Percentiles rank a stretch among this genome's conserved stretches.
Conservation (phyloP, 2,113 vertebrate species). For the Neotoma lepida region DNA sequence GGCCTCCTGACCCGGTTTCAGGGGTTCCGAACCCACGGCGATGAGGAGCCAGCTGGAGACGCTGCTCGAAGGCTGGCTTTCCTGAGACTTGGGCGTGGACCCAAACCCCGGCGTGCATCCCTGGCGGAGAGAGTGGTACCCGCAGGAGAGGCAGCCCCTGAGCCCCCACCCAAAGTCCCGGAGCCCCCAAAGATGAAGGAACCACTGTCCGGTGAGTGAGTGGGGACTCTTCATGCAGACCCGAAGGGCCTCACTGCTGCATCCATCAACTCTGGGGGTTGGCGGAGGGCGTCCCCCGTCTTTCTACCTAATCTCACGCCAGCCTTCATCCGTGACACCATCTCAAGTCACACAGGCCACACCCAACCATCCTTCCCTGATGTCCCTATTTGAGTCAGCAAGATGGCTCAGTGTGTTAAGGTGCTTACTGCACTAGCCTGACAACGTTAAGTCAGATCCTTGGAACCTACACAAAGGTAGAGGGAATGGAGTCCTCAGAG, state of each 20-base stretch:
- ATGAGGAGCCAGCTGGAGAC: slow-evolving; percentile 79
- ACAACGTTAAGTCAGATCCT: background rate
- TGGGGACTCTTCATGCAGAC: background rate
- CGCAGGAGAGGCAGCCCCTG: slow-evolving; percentile 61
- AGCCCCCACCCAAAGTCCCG: slow-evolving; percentile 74
- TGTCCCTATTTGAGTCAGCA: background rate
- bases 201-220: slow-evolving; percentile 89
- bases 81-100: slow-evolving; percentile 89
- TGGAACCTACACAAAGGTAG: background rate
- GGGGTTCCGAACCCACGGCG: slow-evolving; percentile 76
- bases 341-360: background rate
- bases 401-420: background rate
- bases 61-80: slow-evolving; percentile 86
- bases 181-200: slow-evolving; percentile 86
- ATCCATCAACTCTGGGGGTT: background rate
- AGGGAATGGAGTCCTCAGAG: background rate
- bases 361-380: background rate
- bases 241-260: background rate
- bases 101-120: slow-evolving; percentile 86
- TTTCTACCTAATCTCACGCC: background rate
- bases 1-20: slow-evolving; percentile 86
- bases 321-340: too few relatives aligned
- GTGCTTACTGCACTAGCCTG: background rate
- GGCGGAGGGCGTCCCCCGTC: background rate
- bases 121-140: slow-evolving; percentile 82